Base-by-base conservation (phyloP, 2,113 vertebrate species). In the Neolamprologus toae region DNA sequence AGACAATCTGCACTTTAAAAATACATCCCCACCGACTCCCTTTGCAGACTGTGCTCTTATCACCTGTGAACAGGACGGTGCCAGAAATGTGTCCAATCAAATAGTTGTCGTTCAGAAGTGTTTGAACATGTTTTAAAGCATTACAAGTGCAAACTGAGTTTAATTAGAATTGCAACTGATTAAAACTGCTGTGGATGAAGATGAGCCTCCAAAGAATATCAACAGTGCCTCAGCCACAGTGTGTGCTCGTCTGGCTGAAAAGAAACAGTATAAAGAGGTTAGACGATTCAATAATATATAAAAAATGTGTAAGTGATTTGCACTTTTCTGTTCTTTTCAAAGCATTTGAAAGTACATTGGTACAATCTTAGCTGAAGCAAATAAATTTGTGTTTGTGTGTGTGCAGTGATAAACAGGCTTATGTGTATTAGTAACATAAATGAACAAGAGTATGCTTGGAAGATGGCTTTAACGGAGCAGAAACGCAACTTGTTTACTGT, bases 71-170 rank as follows among this genome's bases (percentile, higher is more conserved):
- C 95, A 94, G 93, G 88, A 93, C 54, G 59, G 91, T 90, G 87
- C 92, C 84, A 78, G 90, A 84, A 87, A 92, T 90, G 93, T 86
- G 89, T 92, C 86, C 93, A 91, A 94, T 92, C 90, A 93, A 85
- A 93, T 90, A 87, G 91, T 81, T 91, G 93, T 92, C 94, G 33
- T 93, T 92, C 87, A 89, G 19, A 91, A 82, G 86, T 94, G 92
- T 95, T 90, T 91, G 91, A 95, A 94, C 89, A 92, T 86, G 90
- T 93, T 93, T 94, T 92, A 93, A 86, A 94, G 91, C 89, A 85
- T 93, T 95, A 91, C 82, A 78, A 92, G 89, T 86, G 90, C 93
- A 94, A 95, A 93, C 91, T 57, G 76, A 86, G 88, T 93, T 95
- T 95, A 95, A 96, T 96, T 94, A 94, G 88, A 92, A 86, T 59